Base-by-base conservation (phyloP, 2,797 vertebrate species). In the Semotilus atromaculatus region DNA sequence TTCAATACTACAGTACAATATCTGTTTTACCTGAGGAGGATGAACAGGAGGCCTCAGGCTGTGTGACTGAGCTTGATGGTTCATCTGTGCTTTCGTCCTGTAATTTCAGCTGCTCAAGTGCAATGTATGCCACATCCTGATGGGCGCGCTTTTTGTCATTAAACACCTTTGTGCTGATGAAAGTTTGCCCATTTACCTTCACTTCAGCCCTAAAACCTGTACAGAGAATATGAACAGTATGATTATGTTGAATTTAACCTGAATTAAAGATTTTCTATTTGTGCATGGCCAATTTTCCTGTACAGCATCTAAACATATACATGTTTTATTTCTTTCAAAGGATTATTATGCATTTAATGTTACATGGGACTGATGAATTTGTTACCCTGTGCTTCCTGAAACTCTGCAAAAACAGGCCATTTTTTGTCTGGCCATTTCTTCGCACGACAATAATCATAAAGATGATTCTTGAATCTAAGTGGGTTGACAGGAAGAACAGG, bases 71-170 rank as follows among this genome's bases (percentile, higher is more conserved):
- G 53, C 75, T 31, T 18, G 82, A 84, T 45, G 53, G 11, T 23
- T 88, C 85, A 48, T 83, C 85, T 43, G 38, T 73, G 40, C 21
- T 81, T 21, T 77, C 43, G 18, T 13, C 43, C 34, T 78, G 58
- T 31, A 5, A 14, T 13, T 60, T 55, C 60, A 89, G 67, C 53
- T 77, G 8, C 0, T 80, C 26, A 21, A 90, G 86, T 4, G 87
- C 90, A 74, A 84, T 72, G 77, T 14, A 80, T 21, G 91, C 86
- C 36, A 89, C 90, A 62, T 92, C 90, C 73, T 92, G 91, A 70
- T 92, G 91, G 31, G 91, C 87, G 2, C 2, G 1, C 82, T 18
- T 89, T 82, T 75, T 86, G 40, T 36, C 84, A 1, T 40, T 89
- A 36, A 38, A 77, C 6, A 89, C 81, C 10, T 11, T 58, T 1